Evolutionary conservation across 2,888 invertebrate genomes (phyloP).

Genomic region (Nebria salina): DNA sequence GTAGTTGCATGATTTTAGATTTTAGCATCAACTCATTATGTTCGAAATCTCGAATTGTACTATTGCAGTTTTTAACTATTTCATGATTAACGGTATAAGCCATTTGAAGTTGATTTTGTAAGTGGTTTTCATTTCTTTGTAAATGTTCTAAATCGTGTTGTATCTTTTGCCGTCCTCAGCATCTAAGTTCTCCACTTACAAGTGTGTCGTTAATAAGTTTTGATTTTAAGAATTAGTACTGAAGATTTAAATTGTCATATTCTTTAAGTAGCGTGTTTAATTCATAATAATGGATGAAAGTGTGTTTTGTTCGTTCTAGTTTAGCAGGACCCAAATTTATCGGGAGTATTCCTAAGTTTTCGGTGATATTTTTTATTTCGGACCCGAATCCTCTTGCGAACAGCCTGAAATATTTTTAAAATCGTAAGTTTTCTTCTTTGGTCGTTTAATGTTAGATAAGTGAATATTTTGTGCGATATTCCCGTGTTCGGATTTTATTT

Average conservation of each 20-base stretch:
- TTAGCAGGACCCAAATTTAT: conserved; percentile 43
- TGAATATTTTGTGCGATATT: neutral
- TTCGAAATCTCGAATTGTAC: neutral
- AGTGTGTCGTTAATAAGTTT: neutral
- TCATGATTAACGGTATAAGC: no score
- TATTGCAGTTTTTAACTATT: neutral
- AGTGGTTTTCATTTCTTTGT: neutral
- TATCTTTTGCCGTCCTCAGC: neutral
- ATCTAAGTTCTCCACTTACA: neutral
- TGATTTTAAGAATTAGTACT: neutral
- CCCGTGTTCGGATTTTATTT: neutral
- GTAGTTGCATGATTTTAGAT: neutral
- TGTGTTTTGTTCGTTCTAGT: conserved; percentile 29
- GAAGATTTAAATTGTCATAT: conserved; percentile 14
- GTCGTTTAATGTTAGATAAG: conserved; percentile 4
- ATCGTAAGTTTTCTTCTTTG: neutral
- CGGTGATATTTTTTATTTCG: conserved; percentile 32
- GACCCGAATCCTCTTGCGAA: neutral
- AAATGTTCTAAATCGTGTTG: neutral
- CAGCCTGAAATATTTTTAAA: neutral
- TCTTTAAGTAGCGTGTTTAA: conserved; percentile 9
- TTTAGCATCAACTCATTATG: neutral
- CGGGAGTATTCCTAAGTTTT: conserved; percentile 38
- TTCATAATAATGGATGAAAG: conserved; percentile 32
- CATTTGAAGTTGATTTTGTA: no score